These are phyloP conservation scores for Odontothrips loti DNA, from an alignment of 2,888 invertebrate genomes.

Conservation along the genomic window DNA sequence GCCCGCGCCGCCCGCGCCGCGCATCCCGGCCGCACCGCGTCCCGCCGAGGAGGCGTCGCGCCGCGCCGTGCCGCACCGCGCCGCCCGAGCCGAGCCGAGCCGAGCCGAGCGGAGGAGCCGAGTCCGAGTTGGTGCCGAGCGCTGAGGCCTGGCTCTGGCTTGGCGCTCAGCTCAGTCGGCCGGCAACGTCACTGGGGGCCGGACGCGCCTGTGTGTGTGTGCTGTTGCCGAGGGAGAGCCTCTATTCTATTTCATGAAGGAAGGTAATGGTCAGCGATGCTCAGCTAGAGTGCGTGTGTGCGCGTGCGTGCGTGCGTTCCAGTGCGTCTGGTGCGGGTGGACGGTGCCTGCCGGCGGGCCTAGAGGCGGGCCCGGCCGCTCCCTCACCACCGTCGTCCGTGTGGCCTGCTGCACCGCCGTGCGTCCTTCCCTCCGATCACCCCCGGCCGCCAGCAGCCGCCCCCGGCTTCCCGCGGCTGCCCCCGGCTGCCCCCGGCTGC, in stretches of 20 bases:
- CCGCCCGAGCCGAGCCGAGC: background rate
- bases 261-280: constrained; percentile 35
- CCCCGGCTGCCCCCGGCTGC: too few relatives aligned
- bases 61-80: constrained; percentile 33
- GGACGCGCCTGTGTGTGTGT: constrained; percentile 42
- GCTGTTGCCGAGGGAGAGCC: constrained; percentile 39
- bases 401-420: too few relatives aligned
- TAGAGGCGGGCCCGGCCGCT: background rate
- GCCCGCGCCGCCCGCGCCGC: too few relatives aligned
- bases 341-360: constrained; percentile 31
- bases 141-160: constrained; percentile 45
- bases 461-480: background rate
- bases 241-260: constrained; percentile 41
- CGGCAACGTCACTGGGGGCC: constrained; percentile 54
- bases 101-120: constrained; percentile 34
- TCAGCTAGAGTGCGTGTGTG: background rate
- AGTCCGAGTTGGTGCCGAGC: constrained; percentile 43
- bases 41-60: constrained; percentile 31
- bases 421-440: background rate
- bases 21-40: constrained; percentile 31
- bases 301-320: constrained; percentile 33
- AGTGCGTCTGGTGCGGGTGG: constrained; percentile 30
- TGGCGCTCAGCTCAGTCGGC: constrained; percentile 49
- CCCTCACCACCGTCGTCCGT: background rate
- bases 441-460: background rate